These are phyloP conservation scores for Cercocebus atys DNA, from an alignment of 2,113 vertebrate genomes.

Conservation along the genomic window DNA sequence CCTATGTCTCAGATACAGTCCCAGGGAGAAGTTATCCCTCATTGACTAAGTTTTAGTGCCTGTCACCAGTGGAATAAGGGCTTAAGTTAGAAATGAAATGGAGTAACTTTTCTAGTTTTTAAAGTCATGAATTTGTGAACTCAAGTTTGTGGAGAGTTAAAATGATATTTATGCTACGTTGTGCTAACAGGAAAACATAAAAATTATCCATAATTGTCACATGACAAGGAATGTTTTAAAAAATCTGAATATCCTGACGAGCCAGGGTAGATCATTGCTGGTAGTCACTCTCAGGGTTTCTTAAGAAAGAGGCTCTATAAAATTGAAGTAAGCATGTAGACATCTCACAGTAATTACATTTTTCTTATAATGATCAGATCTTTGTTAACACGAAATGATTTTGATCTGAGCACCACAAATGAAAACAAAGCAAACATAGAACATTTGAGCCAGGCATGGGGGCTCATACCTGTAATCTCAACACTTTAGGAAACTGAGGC, in stretches of 20 bases:
- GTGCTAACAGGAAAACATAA: not conserved
- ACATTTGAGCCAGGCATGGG: not conserved
- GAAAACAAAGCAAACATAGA: not conserved
- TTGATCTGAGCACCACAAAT: not conserved
- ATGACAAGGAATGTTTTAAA: not conserved
- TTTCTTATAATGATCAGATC: not conserved
- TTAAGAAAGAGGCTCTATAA: slow-evolving; percentile 13
- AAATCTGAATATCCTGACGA: not conserved
- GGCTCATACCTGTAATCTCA: not conserved
- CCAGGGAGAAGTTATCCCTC: not conserved
- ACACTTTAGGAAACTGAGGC: not conserved
- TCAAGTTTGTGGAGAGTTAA: not conserved
- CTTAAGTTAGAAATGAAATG: slow-evolving; percentile 16
- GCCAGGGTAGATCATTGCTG: not conserved
- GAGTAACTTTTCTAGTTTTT: not conserved
- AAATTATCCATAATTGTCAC: not conserved
- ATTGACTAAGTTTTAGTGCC: not conserved
- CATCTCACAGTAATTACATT: not conserved
- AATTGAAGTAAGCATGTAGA: not conserved
- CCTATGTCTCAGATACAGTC: not conserved
- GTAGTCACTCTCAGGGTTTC: not conserved
- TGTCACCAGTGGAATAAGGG: not conserved
- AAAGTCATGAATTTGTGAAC: not conserved
- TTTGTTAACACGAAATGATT: slow-evolving; percentile 1
- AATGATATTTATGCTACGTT: not conserved